Evolutionary conservation across 2,888 invertebrate genomes (phyloP).

Genomic region (Tridacna crocea): DNA sequence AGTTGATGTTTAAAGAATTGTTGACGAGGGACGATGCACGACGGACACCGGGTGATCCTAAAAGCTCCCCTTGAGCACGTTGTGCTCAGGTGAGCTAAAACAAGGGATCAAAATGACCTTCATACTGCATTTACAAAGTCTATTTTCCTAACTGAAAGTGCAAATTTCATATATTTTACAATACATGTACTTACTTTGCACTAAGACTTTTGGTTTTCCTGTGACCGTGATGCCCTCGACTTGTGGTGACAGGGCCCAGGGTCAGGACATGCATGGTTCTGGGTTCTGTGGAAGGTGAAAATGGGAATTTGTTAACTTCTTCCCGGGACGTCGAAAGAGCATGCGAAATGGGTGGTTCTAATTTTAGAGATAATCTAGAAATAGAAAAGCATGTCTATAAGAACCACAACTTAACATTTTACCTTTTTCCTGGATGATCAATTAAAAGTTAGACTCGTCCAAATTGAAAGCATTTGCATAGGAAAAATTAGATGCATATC

Average conservation of each 20-base stretch:
- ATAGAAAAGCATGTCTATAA: background rate
- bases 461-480: too few relatives aligned
- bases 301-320: slow-evolving; percentile 72
- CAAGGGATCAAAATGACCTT: too few relatives aligned
- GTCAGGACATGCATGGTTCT: slow-evolving; percentile 64
- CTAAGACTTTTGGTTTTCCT: slow-evolving; percentile 95
- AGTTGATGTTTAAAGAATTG: too few relatives aligned
- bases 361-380: slow-evolving; percentile 91
- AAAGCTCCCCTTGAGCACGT: too few relatives aligned
- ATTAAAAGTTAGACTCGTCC: too few relatives aligned
- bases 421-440: background rate
- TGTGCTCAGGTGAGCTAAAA: too few relatives aligned
- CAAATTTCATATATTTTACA: too few relatives aligned
- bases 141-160: too few relatives aligned
- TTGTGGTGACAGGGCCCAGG: slow-evolving; percentile 62
- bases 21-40: too few relatives aligned
- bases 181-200: slow-evolving; percentile 87
- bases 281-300: slow-evolving; percentile 73
- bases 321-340: slow-evolving; percentile 76
- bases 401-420: background rate
- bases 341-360: slow-evolving; percentile 90
- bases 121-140: too few relatives aligned
- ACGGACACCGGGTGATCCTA: too few relatives aligned
- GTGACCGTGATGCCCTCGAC: slow-evolving; percentile 90
- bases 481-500: too few relatives aligned